Conservation (phyloP, 2,888 invertebrate genomes). For the Parnassius apollo region DNA sequence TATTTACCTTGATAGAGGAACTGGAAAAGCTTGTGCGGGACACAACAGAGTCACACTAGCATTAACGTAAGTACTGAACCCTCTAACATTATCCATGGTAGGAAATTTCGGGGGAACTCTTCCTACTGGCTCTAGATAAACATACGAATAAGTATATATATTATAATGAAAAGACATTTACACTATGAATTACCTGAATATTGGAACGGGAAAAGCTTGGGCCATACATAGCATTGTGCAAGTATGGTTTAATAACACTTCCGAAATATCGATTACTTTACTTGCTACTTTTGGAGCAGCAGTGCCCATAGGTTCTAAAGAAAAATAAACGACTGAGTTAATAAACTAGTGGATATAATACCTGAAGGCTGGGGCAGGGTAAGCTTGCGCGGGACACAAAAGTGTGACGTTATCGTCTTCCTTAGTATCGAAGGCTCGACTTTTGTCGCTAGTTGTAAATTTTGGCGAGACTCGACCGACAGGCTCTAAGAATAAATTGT, state of each 20-base stretch:
- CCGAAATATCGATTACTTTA: slow-evolving; percentile 74
- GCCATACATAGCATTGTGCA: slow-evolving; percentile 83
- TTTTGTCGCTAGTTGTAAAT: slow-evolving; percentile 83
- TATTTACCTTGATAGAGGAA: slow-evolving; percentile 83
- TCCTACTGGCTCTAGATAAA: slow-evolving; percentile 77
- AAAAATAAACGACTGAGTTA: slow-evolving; percentile 37
- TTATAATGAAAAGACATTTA: slow-evolving; percentile 26
- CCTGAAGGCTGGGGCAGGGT: slow-evolving; percentile 85
- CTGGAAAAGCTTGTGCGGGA: slow-evolving; percentile 86
- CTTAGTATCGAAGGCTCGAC: slow-evolving; percentile 82
- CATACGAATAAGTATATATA: slow-evolving; percentile 26
- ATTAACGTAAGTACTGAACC: slow-evolving; percentile 72
- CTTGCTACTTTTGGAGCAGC: slow-evolving; percentile 84
- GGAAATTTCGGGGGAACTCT: slow-evolving; percentile 87
- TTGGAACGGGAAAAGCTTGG: slow-evolving; percentile 84
- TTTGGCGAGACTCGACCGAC: slow-evolving; percentile 85
- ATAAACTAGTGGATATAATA: slow-evolving; percentile 46
- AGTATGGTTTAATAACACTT: slow-evolving; percentile 53
- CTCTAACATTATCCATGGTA: slow-evolving; percentile 83
- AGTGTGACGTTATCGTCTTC: slow-evolving; percentile 76
- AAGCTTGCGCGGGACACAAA: slow-evolving; percentile 89
- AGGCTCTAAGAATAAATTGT: slow-evolving; percentile 78
- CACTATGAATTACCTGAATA: slow-evolving; percentile 81
- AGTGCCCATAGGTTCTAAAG: slow-evolving; percentile 86
- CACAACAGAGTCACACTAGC: slow-evolving; percentile 84